Evolutionary conservation across 2,113 vertebrate species (phyloP).

Genomic region (Macquaria australasica): DNA sequence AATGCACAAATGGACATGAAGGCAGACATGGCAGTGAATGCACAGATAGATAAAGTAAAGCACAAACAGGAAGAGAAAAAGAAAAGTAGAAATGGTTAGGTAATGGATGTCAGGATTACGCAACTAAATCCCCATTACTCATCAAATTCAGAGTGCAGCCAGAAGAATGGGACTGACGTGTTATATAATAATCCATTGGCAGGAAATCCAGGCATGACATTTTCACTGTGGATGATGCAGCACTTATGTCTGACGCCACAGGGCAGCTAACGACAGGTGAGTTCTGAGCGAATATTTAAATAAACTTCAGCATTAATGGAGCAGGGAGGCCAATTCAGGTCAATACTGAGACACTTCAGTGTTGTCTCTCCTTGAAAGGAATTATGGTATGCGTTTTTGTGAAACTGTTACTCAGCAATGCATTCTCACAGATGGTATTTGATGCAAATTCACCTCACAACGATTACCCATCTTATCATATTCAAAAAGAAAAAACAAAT

Average conservation of each 20-base stretch:
- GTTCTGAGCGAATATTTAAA: not conserved
- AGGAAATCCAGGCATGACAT: slow-evolving; percentile 42
- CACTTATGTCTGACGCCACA: not conserved
- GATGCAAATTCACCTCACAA: not conserved
- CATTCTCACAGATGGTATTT: not conserved
- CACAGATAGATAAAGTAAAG: slow-evolving; percentile 27
- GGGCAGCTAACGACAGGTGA: not conserved
- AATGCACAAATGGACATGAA: slow-evolving; percentile 2
- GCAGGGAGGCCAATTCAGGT: not conserved
- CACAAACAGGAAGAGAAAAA: slow-evolving; percentile 43
- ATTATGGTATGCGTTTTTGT: not conserved
- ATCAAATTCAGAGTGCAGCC: slow-evolving; percentile 54
- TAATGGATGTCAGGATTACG: slow-evolving; percentile 70
- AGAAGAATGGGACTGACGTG: slow-evolving; percentile 38
- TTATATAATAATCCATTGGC: slow-evolving; percentile 74
- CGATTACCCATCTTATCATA: not conserved
- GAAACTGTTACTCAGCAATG: not conserved
- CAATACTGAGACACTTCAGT: not conserved
- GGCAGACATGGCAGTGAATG: slow-evolving; percentile 35
- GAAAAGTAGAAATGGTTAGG: slow-evolving; percentile 65
- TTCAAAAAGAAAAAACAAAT: not conserved
- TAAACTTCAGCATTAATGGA: not conserved
- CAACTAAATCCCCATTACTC: slow-evolving; percentile 67
- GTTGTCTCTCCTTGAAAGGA: not conserved
- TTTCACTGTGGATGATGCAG: slow-evolving; percentile 7